These are phyloP conservation scores for Heteropelma amictum DNA, from an alignment of 2,888 invertebrate genomes.

Conservation along the genomic window DNA sequence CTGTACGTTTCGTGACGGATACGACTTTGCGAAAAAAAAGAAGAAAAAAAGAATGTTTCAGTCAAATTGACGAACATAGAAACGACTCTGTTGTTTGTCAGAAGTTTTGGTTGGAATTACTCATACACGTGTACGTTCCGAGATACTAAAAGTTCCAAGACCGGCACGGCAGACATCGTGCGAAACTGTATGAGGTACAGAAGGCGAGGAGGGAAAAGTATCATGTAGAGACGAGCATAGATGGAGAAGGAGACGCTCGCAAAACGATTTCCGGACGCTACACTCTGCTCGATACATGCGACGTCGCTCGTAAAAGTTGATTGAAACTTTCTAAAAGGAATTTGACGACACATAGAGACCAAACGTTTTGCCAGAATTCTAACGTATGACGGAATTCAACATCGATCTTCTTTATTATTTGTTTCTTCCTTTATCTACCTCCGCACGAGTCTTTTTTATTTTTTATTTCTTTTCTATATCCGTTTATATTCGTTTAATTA, in stretches of 20 bases:
- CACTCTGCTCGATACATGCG: conserved; percentile 42
- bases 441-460: not conserved
- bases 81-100: too few species aligned
- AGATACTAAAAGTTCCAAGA: too few species aligned
- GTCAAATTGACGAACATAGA: too few species aligned
- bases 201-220: not conserved
- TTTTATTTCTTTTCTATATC: not conserved
- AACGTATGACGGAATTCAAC: conserved; percentile 27
- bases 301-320: conserved; percentile 57
- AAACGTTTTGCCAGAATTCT: conserved; percentile 10
- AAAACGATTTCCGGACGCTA: conserved; percentile 51
- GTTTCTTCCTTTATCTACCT: not conserved
- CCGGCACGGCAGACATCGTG: not conserved
- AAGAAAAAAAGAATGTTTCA: too few species aligned
- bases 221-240: not conserved
- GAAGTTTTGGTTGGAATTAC: too few species aligned
- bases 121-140: too few species aligned
- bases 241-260: conserved; percentile 6
- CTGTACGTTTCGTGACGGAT: too few species aligned
- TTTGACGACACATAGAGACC: conserved; percentile 48
- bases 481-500: not conserved
- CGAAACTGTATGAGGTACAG: not conserved
- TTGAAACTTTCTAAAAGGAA: conserved; percentile 60
- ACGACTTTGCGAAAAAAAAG: too few species aligned
- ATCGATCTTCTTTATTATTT: conserved; percentile 2